Conservation (phyloP, 2,888 invertebrate species). For the Geophilus truncorum region DNA sequence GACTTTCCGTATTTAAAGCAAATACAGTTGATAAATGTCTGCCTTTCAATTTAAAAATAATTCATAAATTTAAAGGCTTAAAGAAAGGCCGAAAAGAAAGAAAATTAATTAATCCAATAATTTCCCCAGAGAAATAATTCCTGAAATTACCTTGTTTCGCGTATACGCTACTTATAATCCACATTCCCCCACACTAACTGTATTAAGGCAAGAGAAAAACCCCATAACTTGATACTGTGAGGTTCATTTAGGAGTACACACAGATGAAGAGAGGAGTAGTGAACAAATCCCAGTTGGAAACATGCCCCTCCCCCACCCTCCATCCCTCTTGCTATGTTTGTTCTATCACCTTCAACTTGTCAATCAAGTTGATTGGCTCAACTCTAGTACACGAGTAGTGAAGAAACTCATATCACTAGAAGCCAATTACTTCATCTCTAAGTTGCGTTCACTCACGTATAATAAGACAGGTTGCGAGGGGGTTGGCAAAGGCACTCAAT, state of each 20-base stretch:
- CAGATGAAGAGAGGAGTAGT: background rate
- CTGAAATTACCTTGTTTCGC: background rate
- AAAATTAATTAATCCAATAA: background rate
- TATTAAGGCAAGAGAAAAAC: background rate
- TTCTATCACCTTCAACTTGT: constrained; percentile 19
- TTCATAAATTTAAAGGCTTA: background rate
- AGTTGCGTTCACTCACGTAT: constrained; percentile 13
- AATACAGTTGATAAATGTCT: too few species aligned
- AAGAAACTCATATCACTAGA: constrained; percentile 19
- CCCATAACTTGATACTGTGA: background rate
- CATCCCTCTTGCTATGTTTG: background rate
- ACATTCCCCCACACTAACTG: background rate
- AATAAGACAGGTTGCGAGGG: constrained; percentile 3
- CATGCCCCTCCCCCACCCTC: background rate
- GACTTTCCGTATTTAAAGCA: too few species aligned
- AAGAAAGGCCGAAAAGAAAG: background rate
- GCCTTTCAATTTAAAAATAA: too few species aligned
- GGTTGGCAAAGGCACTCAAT: background rate
- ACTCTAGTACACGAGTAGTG: constrained; percentile 6
- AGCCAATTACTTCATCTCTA: constrained; percentile 21
- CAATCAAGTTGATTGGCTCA: constrained; percentile 20
- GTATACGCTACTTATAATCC: background rate
- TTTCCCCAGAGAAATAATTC: background rate
- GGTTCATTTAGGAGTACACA: background rate
- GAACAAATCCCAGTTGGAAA: background rate